Evolutionary conservation across 2,888 invertebrate species (phyloP).

Genomic region (Pyrocoelia pectoralis): DNA sequence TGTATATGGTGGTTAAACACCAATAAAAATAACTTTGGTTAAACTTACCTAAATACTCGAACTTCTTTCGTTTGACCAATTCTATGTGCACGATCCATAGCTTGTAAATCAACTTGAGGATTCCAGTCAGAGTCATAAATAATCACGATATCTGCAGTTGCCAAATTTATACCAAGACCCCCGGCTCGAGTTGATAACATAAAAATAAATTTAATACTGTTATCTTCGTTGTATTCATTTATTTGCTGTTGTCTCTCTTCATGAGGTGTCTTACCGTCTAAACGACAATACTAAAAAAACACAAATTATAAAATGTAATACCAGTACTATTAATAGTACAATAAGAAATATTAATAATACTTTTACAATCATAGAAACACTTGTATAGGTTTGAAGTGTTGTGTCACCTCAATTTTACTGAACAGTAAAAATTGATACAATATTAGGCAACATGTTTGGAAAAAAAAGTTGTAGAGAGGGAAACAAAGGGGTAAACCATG

Average conservation of each 20-base stretch:
- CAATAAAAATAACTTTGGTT: background rate
- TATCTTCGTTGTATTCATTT: constrained; percentile 91
- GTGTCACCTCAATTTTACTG: no score
- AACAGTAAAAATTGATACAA: no score
- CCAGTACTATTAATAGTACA: no score
- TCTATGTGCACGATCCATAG: constrained; percentile 98
- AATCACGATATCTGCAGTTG: constrained; percentile 97
- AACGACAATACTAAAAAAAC: constrained; percentile 77
- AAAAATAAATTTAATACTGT: constrained; percentile 93
- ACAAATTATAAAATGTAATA: background rate
- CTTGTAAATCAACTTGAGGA: constrained; percentile 97
- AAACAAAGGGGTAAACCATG: no score
- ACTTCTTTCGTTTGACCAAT: constrained; percentile 99
- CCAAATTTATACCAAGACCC: constrained; percentile 96
- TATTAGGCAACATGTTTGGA: no score
- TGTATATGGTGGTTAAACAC: constrained; percentile 5
- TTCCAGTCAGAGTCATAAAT: constrained; percentile 99
- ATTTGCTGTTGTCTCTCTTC: constrained; percentile 96
- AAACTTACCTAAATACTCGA: constrained; percentile 55
- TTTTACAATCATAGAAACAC: no score
- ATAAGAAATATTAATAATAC: no score
- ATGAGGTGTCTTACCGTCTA: constrained; percentile 97
- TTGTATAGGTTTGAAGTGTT: no score
- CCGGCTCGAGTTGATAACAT: constrained; percentile 99
- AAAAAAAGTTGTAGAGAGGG: no score